Base-by-base conservation (phyloP, 2,888 invertebrate species). In the Leptogaster cylindrica region DNA sequence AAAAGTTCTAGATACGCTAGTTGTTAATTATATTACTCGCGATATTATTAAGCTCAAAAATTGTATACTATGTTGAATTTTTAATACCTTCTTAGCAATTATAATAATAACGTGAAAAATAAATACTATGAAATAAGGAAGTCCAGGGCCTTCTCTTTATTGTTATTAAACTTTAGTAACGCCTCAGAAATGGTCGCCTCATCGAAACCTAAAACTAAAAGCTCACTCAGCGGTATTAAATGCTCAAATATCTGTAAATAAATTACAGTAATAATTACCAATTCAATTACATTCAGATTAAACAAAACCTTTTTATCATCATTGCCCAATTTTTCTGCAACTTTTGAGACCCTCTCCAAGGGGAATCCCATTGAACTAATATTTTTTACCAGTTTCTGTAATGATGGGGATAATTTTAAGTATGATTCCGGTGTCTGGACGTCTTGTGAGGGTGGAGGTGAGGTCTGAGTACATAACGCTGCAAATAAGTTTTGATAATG, bases 361-460 rank as follows among this genome's bases (percentile, higher is more conserved):
- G 92, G 89, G 77, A 96, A 96, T 1, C 96, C 96, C 95, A 96
- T 96, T 69, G 88, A 86, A 75, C 88, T 88, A 68, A 95, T 88
- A 71, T 88, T 88, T 75, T 86, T 85, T 63, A 90, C 91, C 75
- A 92, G 83, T 36, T 83, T 84, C 78, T 90, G 89, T 66, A 86
- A 82, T 61, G 85, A 83, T 8, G 81, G 77, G 25, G 85, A 81
- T 72, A 88, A 78, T 68, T 73, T 74, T 50, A 71, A 69, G 65
- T 71, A 73, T 14, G 75, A 70, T 58, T 71, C 68, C 23, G 73
- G 70, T 6, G 12, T 44, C 12, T 27, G 44, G n/a, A 20, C 12
- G n/a, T 46, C 46, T 10, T 46, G 46, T 20, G 20, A 23, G 10
- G 5, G 20, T 25, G n/a, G n/a, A n/a, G n/a, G n/a, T n/a, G n/a